Evolutionary conservation across 2,113 vertebrate genomes (phyloP), one percentile per base, ranked within the genome.

Genomic region (Deroptyus accipitrinus): DNA sequence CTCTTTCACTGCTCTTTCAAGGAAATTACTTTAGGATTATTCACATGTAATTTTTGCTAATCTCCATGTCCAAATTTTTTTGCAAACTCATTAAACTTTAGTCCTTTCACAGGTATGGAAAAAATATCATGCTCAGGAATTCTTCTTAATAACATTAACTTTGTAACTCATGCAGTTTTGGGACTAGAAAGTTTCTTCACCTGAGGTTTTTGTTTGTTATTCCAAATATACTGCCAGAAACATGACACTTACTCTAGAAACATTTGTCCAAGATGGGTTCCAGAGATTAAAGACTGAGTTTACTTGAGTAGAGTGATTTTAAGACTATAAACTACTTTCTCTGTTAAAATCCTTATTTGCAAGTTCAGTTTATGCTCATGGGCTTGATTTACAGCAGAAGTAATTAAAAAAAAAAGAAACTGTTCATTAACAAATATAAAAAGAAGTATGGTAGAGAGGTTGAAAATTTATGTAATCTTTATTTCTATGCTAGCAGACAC

Each of bases 151-250:
- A 90, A 90, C 74, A 83, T 90, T 88, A 91, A 74, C 91, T 73
- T 94, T 59, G 51, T 90, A 91, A 90, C 69, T 91, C 52, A 69
- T 68, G 85, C 81, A 89, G 85, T 90, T 94, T 79, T 44, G 92
- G 86, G 92, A 81, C 59, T 62, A 72, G 87, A 88, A 90, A 68
- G 73, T 93, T 76, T 93, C 88, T 97, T 93, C 72, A 89, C 84
- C 95, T 83, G 83, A 95, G 67, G 70, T 95, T 95, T 97, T 94
- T 93, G 51, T 79, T 96, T 94, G 91, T 97, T 95, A 90, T 96
- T 96, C 95, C 95, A 93, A 95, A 97, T 95, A 74, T 69, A 79
- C 85, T 95, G 83, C 91, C 93, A 91, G 86, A 94, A 94, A 94
- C 49, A 77, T 94, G 92, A 95, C 86, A 74, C 94, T 80, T 94